Base-by-base conservation (phyloP, 2,113 vertebrate genomes). In the Ovis aries region DNA sequence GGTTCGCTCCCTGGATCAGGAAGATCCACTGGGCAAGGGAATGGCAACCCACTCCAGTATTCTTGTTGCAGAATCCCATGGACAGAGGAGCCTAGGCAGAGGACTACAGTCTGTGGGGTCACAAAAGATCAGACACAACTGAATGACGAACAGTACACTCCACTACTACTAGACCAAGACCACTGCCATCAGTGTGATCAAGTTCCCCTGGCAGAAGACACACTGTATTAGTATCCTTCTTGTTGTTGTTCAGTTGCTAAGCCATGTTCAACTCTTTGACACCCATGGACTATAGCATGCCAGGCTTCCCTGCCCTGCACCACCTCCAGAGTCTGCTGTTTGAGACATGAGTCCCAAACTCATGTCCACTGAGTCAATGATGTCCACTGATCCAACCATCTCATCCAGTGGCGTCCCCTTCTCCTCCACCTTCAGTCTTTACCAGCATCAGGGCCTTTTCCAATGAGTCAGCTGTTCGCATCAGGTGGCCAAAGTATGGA, bases 391-490 rank as follows among this genome's bases (percentile, higher is more conserved):
- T 23, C 67, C 67, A 71, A 71, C 19, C 67, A 71, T 23, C 67
- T 36, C 67, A 40, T 71, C 19, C 67, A 71, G n/a, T 71, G 67
- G 19, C 1, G 3, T 40, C 19, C n/a, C 67, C 67, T 23, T 71
- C n/a, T 71, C 67, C 67, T 71, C 5, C 19, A 40, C n/a, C 19
- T 71, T 36, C 19, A 40, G 1, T 23, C n/a, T 71, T 40, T 23
- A 40, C n/a, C 19, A 23, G 19, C 19, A 71, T 23, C 67, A 71
- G 19, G 67, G 5, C n/a, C n/a, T 71, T 71, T 71, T 40, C 2
- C n/a, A 71, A 40, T 40, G n/a, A 23, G 67, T 36, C 1, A 0
- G 67, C n/a, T 23, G 9, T 40, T 71, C 0, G 0, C 9, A 71
- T 71, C 10, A 40, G n/a, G 67, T 40, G n/a, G n/a, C 67, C 67